Conservation (phyloP, 2,113 vertebrate species). For the Miniopterus natalensis region DNA sequence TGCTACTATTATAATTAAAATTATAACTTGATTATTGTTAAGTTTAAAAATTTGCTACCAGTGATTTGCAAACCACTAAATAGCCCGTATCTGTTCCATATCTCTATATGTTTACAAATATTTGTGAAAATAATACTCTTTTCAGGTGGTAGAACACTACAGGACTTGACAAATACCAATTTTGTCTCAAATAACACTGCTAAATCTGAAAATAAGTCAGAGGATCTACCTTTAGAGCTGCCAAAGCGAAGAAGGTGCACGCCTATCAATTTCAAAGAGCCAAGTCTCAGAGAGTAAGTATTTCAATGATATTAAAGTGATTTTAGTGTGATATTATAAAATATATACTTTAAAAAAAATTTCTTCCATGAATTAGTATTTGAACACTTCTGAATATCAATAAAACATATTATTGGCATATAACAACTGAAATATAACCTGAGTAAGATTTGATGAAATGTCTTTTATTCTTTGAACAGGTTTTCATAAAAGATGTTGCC, state of each 20-base stretch:
- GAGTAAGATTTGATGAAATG: conserved; percentile 1
- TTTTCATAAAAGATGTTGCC: neutral
- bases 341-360: neutral
- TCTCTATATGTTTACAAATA: conserved; percentile 10
- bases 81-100: neutral
- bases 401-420: neutral
- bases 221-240: conserved; percentile 61
- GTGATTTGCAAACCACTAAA: neutral
- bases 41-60: conserved; percentile 24
- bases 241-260: conserved; percentile 72
- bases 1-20: neutral
- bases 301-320: neutral
- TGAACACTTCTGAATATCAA: neutral
- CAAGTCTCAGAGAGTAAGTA: conserved; percentile 79
- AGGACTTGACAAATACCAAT: conserved; percentile 85
- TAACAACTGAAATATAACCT: neutral
- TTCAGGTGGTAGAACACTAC: conserved; percentile 82
- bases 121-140: conserved; percentile 72
- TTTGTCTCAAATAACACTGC: conserved; percentile 8
- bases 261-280: conserved; percentile 85
- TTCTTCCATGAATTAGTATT: neutral
- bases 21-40: conserved; percentile 33
- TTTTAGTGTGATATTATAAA: neutral
- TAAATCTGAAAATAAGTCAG: conserved; percentile 58
- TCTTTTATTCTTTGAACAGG: neutral